phyloP scores from a whole-genome alignment of 2,113 vertebrate genomes.

The Thamnaconus septentrionalis region DNA sequence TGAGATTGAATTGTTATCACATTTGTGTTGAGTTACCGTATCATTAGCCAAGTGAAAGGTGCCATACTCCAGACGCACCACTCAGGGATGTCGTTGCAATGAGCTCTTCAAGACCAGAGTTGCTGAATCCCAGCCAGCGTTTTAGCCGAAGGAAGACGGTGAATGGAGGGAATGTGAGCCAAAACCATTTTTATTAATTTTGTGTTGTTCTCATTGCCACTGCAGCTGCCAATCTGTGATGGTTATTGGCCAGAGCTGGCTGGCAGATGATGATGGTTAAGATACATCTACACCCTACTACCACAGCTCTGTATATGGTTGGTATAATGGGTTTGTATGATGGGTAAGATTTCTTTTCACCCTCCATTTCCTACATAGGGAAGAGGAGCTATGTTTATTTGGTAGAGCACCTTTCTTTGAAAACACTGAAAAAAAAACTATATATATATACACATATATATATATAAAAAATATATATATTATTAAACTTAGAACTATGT shows the following conservation, averaged over 20 bases:
- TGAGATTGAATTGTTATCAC: constrained; percentile 34
- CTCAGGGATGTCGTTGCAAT: constrained; percentile 19
- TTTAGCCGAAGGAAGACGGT: constrained; percentile 51
- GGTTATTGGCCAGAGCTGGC: constrained; percentile 95
- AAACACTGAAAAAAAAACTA: constrained; percentile 8
- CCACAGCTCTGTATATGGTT: constrained; percentile 99
- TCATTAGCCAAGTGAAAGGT: constrained; percentile 27
- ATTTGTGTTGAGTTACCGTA: constrained; percentile 4
- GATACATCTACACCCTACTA: constrained; percentile 95
- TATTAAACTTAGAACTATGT: neutral
- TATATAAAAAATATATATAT: too few relatives aligned
- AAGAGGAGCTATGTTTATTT: constrained; percentile 69
- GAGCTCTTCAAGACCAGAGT: constrained; percentile 68
- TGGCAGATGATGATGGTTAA: constrained; percentile 99
- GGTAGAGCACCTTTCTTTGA: constrained; percentile 52
- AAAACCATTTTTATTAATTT: constrained; percentile 88
- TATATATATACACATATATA: too few relatives aligned
- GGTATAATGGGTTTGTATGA: constrained; percentile 99
- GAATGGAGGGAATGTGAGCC: constrained; percentile 63
- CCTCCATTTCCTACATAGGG: constrained; percentile 79
- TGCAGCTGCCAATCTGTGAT: constrained; percentile 99
- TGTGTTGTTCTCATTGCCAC: constrained; percentile 98
- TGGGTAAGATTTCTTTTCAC: constrained; percentile 94
- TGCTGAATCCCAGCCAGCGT: constrained; percentile 55
- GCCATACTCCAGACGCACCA: constrained; percentile 13